These are phyloP conservation scores for Prionailurus viverrinus DNA, from an alignment of 2,113 vertebrate genomes.

Conservation along the genomic window DNA sequence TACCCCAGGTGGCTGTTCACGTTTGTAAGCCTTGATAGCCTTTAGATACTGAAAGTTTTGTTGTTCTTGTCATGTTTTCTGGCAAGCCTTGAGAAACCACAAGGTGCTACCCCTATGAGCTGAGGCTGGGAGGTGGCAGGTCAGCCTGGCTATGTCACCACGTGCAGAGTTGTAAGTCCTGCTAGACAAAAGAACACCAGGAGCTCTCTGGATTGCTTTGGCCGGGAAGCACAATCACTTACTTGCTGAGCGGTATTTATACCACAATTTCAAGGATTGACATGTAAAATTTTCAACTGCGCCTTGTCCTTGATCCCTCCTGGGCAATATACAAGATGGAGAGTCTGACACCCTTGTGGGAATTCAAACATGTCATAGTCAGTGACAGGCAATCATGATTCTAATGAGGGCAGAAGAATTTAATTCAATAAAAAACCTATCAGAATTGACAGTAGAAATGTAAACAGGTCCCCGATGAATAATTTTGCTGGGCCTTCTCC, in stretches of 20 bases:
- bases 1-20: too few relatives aligned
- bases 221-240: not conserved
- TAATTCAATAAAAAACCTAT: constrained; percentile 76
- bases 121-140: not conserved
- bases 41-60: not conserved
- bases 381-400: constrained; percentile 71
- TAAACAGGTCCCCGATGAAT: constrained; percentile 70
- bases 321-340: not conserved
- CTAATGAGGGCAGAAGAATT: constrained; percentile 77
- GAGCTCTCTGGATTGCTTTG: not conserved
- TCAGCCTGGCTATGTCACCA: not conserved
- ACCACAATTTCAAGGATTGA: not conserved
- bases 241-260: not conserved
- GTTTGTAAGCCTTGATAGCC: not conserved
- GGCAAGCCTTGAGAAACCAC: not conserved
- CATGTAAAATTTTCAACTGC: not conserved
- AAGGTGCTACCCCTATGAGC: not conserved
- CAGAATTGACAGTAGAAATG: constrained; percentile 75
- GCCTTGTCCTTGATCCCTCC: constrained; percentile 42
- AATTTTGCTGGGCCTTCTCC: constrained; percentile 19
- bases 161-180: rapidly evolving
- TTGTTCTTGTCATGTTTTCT: not conserved
- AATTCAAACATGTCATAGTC: constrained; percentile 52
- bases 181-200: not conserved
- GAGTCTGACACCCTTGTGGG: not conserved